Evolutionary conservation across 1,140 invertebrate species (phyloP), one percentile per base, ranked within the genome.

Genomic region (Heliconius nattereri): DNA sequence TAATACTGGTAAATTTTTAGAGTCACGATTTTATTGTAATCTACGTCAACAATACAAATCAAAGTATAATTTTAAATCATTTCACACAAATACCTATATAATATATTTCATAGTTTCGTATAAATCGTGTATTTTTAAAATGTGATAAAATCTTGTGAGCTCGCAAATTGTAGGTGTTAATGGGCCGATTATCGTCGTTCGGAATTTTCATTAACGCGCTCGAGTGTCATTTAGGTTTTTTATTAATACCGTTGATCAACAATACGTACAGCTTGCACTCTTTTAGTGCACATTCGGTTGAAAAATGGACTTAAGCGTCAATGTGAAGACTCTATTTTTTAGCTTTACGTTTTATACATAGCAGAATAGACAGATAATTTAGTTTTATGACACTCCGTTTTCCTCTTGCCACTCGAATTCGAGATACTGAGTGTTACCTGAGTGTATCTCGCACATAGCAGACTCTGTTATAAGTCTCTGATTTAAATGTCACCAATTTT

Each of bases 201-300:
- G 79, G 74, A 76, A 80, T 76, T 76, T 72, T 80, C 79, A 80
- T 80, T 76, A 80, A 71, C 70, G 23, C 52, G 45, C 73, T 29
- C 23, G 29, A 57, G 16, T 66, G 79, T 57, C 79, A 54, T 73
- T 75, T 66, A 29, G 60, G 45, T 32, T 73, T 76, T 76, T 76
- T 80, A 37, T 60, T 73, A 57, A 66, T 66, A 66, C 26, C 60
- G 60, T 66, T 66, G 60, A 66, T 66, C 60, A 66, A 66, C 60
- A 66, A 66, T 66, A 66, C 11, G 60, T 66, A 29, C 26, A 29
- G n/a, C 26, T 9, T 66, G 9, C 60, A 66, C 23, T 66, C 60
- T 66, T 66, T 66, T 29, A 16, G 23, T 66, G 60, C 5, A 29
- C 23, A 66, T 66, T 66, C 23, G 60, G 60, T 66, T 66, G 60